Evolutionary conservation across 1,140 invertebrate species (phyloP).

Genomic region (Brachystomella parvula): DNA sequence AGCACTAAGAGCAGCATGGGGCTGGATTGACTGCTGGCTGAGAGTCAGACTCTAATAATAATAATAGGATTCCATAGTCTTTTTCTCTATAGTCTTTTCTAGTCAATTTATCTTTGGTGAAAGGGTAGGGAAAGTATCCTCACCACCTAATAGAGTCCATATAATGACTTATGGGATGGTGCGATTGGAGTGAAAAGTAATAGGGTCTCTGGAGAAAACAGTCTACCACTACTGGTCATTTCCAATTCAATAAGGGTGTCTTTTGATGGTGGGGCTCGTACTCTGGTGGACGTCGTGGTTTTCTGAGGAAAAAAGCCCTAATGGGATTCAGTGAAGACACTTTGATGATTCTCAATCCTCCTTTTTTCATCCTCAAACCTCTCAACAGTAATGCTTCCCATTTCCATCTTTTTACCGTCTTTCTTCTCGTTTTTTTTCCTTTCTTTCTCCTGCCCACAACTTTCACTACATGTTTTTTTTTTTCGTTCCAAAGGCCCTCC

Average conservation of each 20-base stretch:
- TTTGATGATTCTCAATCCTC: conserved; percentile 25
- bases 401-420: conserved; percentile 10
- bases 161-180: conserved; percentile 7
- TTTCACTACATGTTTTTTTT: too few species aligned
- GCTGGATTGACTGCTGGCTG: too few species aligned
- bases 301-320: conserved; percentile 5
- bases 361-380: too few species aligned
- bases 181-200: neutral
- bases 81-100: neutral
- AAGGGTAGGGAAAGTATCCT: neutral
- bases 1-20: too few species aligned
- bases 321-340: conserved; percentile 27
- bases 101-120: neutral
- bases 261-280: too few species aligned
- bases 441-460: too few species aligned
- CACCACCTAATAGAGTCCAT: neutral
- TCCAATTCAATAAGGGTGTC: conserved; percentile 30
- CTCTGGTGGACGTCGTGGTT: neutral
- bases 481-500: too few species aligned
- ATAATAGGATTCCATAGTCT: neutral
- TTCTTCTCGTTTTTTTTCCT: too few species aligned
- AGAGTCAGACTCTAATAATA: neutral
- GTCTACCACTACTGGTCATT: conserved; percentile 21
- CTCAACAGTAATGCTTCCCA: conserved; percentile 26
- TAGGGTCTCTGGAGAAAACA: neutral